Percentiles rank a stretch among this genome's conserved stretches.
Conservation (phyloP, 2,888 invertebrate species). For the Argyresthia goedartella region DNA sequence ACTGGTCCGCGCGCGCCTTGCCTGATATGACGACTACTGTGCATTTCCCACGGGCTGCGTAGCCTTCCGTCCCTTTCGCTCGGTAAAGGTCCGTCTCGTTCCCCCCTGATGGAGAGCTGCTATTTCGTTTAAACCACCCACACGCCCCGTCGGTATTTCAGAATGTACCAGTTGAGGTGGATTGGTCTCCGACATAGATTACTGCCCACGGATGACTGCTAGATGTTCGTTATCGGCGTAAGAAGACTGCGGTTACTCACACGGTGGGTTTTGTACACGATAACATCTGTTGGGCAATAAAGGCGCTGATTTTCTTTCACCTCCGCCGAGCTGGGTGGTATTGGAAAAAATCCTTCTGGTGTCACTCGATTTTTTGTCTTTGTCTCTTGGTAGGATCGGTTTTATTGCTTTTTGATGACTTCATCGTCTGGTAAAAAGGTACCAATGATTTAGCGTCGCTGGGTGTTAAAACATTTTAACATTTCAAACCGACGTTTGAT, state of each 20-base stretch:
- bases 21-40: slow-evolving; percentile 71
- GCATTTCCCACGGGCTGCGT: slow-evolving; percentile 70
- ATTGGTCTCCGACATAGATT: slow-evolving; percentile 53
- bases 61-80: slow-evolving; percentile 32
- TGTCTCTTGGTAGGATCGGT: too few species aligned
- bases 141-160: slow-evolving; percentile 67
- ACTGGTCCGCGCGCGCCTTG: slow-evolving; percentile 69
- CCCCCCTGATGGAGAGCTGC: slow-evolving; percentile 62
- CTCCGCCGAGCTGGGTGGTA: neutral
- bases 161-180: slow-evolving; percentile 50
- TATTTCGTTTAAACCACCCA: slow-evolving; percentile 69
- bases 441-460: too few species aligned
- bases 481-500: neutral
- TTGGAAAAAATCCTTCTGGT: neutral
- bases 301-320: neutral
- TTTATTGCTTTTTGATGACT: too few species aligned
- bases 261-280: slow-evolving; percentile 1
- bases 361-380: neutral
- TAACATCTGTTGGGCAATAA: slow-evolving; percentile 1
- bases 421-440: too few species aligned
- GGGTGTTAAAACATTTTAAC: too few species aligned
- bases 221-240: slow-evolving; percentile 19
- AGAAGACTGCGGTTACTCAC: neutral
- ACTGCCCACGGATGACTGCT: slow-evolving; percentile 45
- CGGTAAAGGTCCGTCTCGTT: slow-evolving; percentile 43